These are phyloP conservation scores for Burhinus oedicnemus DNA, from an alignment of 2,113 vertebrate genomes.

Conservation along the genomic window DNA sequence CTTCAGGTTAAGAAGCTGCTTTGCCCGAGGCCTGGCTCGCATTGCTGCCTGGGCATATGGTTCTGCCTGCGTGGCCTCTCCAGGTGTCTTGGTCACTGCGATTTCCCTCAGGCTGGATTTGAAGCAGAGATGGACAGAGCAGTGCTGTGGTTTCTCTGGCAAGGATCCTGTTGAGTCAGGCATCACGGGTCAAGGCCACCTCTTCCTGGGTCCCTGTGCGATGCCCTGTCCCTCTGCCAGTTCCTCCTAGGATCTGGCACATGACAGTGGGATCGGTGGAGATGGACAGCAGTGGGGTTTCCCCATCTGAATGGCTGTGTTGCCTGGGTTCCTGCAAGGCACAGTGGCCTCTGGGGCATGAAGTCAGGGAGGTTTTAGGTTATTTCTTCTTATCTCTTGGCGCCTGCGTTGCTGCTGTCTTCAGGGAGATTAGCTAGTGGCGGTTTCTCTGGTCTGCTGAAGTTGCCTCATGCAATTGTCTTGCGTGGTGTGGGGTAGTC, in stretches of 20 bases:
- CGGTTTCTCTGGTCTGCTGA: neutral
- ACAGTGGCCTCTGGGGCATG: neutral
- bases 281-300: neutral
- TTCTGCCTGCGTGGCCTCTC: neutral
- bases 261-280: neutral
- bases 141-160: neutral
- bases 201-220: rapidly evolving
- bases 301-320: neutral
- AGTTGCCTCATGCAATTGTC: neutral
- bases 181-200: neutral
- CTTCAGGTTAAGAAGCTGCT: neutral
- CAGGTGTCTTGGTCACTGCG: neutral
- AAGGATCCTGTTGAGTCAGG: neutral
- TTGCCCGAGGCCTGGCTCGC: neutral
- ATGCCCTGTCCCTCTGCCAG: neutral
- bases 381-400: conserved; percentile 23
- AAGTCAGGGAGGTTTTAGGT: neutral
- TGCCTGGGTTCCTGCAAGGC: neutral
- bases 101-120: neutral
- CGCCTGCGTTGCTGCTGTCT: neutral
- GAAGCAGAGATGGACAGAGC: neutral
- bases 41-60: neutral
- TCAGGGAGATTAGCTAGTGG: conserved; percentile 41
- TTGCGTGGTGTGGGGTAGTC: neutral
- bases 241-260: neutral